Conservation (phyloP, 2,888 invertebrate genomes). For the Ectropis crepuscularia region DNA sequence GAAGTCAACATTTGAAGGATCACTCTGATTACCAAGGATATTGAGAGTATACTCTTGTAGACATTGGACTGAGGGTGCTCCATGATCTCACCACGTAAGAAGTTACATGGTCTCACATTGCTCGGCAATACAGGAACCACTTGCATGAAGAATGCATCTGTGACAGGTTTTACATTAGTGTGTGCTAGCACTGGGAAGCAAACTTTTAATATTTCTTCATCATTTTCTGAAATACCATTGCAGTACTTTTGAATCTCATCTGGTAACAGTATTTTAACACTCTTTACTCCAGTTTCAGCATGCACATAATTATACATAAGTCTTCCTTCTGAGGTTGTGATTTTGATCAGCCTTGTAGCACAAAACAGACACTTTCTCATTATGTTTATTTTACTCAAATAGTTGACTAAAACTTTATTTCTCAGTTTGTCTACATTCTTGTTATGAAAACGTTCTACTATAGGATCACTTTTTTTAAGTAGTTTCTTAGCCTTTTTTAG, state of each 20-base stretch:
- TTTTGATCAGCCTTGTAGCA: constrained; percentile 74
- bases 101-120: constrained; percentile 91
- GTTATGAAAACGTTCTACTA: constrained; percentile 65
- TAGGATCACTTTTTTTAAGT: constrained; percentile 60
- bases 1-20: constrained; percentile 86
- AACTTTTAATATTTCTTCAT: constrained; percentile 87
- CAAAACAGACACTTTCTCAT: constrained; percentile 85
- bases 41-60: constrained; percentile 88
- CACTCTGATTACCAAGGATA: constrained; percentile 86
- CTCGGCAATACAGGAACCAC: constrained; percentile 94
- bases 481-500: constrained; percentile 72
- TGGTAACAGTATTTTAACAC: constrained; percentile 85
- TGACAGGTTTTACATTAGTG: constrained; percentile 83
- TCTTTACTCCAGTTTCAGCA: constrained; percentile 59
- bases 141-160: constrained; percentile 95
- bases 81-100: constrained; percentile 86
- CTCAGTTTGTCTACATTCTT: constrained; percentile 82
- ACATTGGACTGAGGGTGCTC: constrained; percentile 92
- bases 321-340: constrained; percentile 85
- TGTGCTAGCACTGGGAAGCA: constrained; percentile 88
- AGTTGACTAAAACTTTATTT: constrained; percentile 69
- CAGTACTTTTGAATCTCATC: constrained; percentile 88
- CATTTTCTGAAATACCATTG: constrained; percentile 88
- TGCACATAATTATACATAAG: constrained; percentile 78
- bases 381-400: constrained; percentile 74